A percentile compares a stretch with the other conserved stretches of the same genome.
phyloP scores from a whole-genome alignment of 30 jellyfish, hydroid and myxozoan genomes.

The Turritopsis dohrnii region DNA sequence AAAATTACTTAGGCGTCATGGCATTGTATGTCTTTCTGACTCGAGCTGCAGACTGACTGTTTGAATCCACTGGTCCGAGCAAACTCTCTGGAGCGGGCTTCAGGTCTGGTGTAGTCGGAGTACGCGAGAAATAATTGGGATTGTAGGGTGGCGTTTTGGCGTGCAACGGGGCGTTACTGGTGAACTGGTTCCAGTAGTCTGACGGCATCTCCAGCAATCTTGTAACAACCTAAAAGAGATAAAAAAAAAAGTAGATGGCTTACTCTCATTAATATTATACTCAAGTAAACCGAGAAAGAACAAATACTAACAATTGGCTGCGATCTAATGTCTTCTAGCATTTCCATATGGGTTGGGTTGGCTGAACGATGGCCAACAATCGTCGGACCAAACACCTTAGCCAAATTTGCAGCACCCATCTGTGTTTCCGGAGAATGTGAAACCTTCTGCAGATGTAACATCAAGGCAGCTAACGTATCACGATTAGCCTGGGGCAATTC shows the following conservation, averaged over 20 bases:
- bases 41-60: background rate
- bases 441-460: conserved; percentile 83
- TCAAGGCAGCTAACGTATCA: conserved; percentile 78
- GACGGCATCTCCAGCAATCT: conserved; percentile 83
- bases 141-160: conserved; percentile 76
- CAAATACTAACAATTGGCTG: conserved; percentile 71
- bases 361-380: conserved; percentile 93
- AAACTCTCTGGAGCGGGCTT: conserved; percentile 39
- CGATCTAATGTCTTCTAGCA: conserved; percentile 84
- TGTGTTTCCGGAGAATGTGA: conserved; percentile 76
- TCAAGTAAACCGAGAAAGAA: background rate
- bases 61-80: conserved; percentile 4
- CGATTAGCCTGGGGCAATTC: conserved; percentile 94
- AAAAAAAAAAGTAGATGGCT: background rate
- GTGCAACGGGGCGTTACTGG: conserved; percentile 50
- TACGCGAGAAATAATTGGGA: conserved; percentile 83
- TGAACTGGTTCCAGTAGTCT: conserved; percentile 90
- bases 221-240: conserved; percentile 59
- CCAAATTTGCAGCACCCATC: conserved; percentile 74
- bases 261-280: background rate
- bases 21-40: conserved; percentile 14
- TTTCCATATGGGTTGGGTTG: conserved; percentile 92
- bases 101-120: conserved; percentile 95
- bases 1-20: conserved; percentile 31
- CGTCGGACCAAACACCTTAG: conserved; percentile 96